A percentile compares a stretch with the other conserved stretches of the same genome.
phyloP scores from a whole-genome alignment of 2,113 vertebrate species.

The Galbula dea region DNA sequence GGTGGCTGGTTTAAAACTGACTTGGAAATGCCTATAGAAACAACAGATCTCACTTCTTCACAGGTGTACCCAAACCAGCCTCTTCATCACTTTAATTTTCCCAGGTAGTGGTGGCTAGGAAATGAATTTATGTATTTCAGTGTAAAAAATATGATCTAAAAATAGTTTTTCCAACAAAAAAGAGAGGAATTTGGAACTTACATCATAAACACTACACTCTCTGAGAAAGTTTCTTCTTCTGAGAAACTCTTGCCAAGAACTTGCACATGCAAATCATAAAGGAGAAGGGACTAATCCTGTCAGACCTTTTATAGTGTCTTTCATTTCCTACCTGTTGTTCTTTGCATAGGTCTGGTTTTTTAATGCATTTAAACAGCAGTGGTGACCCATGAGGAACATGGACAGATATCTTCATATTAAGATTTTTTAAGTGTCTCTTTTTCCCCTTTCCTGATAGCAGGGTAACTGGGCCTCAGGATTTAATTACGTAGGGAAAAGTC shows the following conservation, averaged over 20 bases:
- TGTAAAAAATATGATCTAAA: neutral
- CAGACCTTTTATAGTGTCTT: neutral
- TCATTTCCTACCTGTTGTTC: neutral
- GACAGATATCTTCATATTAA: neutral
- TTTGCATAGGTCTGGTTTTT: neutral
- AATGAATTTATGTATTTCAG: fast-evolving
- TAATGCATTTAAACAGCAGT: neutral
- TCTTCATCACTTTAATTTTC: neutral
- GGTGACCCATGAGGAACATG: neutral
- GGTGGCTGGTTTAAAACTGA: neutral
- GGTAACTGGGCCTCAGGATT: neutral
- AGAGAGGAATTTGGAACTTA: neutral
- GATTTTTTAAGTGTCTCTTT: neutral
- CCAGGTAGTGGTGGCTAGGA: neutral
- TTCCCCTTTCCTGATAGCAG: neutral
- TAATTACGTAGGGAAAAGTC: neutral
- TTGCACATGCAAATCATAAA: neutral
- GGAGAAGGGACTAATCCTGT: neutral
- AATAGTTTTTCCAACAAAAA: neutral
- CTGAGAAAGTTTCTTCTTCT: neutral
- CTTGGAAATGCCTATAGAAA: neutral
- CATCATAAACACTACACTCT: neutral
- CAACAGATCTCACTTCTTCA: neutral
- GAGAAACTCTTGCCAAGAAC: neutral
- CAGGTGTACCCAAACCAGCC: neutral